phyloP scores from a whole-genome alignment of 2,888 invertebrate genomes.

The Drosophila testacea region DNA sequence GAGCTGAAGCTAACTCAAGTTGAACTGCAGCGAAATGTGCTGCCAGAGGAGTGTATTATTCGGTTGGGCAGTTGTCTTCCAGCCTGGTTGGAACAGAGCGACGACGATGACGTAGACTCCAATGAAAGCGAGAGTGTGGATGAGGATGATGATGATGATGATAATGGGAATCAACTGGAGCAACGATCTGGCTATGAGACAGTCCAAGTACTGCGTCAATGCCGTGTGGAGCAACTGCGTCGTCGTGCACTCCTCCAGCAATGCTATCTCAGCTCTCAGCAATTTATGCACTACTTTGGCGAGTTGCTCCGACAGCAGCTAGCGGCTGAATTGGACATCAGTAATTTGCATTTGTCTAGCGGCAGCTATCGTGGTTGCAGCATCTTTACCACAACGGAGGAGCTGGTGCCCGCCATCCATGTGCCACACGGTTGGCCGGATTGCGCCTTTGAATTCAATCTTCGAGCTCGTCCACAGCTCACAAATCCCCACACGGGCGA shows the following conservation, averaged over 20 bases:
- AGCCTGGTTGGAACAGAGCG: slow-evolving; percentile 61
- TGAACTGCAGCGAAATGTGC: slow-evolving; percentile 63
- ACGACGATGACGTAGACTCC: slow-evolving; percentile 62
- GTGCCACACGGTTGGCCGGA: slow-evolving; percentile 88
- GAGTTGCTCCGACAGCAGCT: slow-evolving; percentile 87
- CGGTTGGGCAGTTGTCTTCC: slow-evolving; percentile 75
- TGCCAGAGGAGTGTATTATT: slow-evolving; percentile 82
- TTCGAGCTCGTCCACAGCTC: slow-evolving; percentile 87
- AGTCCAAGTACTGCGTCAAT: slow-evolving; percentile 69
- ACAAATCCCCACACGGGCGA: slow-evolving; percentile 87
- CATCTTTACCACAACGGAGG: slow-evolving; percentile 88
- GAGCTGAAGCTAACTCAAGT: slow-evolving; percentile 64
- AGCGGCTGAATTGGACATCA: slow-evolving; percentile 87
- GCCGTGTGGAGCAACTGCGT: slow-evolving; percentile 67
- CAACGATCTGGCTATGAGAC: slow-evolving; percentile 69
- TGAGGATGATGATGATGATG: slow-evolving; percentile 36
- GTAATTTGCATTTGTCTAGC: slow-evolving; percentile 86
- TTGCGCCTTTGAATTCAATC: slow-evolving; percentile 89
- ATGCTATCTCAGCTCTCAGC: slow-evolving; percentile 87
- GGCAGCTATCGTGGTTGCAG: slow-evolving; percentile 89
- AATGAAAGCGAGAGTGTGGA: slow-evolving; percentile 19
- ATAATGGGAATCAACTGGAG: neutral
- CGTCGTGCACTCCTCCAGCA: slow-evolving; percentile 68
- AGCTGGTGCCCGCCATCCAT: slow-evolving; percentile 89
- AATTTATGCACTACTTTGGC: slow-evolving; percentile 90